Base-by-base conservation (phyloP, 2,888 invertebrate genomes). In the Pseudococcus jackbeardsleyi region DNA sequence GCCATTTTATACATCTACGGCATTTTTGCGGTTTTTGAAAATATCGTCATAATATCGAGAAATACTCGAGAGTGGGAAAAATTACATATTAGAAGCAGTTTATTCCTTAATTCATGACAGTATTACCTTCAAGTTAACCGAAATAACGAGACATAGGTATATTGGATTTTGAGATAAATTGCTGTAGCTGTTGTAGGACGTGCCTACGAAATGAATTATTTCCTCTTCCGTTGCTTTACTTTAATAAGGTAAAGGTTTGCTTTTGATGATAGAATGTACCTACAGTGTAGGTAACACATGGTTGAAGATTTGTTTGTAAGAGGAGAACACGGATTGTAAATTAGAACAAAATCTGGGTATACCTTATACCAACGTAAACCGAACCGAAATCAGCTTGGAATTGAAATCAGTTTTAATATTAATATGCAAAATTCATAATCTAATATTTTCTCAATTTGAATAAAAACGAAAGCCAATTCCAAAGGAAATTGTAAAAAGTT, bases 231-330 rank as follows among this genome's bases (percentile, higher is more conserved):
- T 79, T 79, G 42, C 42, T 79, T 42, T 79, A 42, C 79, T 79
- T 79, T 79, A 79, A 79, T 79, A 79, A 79, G 79, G 79, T 79
- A 79, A 79, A 79, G 79, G 79, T 79, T 79, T 42, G 79, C 79
- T 42, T 79, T 39, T 79, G 79, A 79, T 42, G 79, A 79, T 26
- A 79, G 15, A 79, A 79, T 79, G 79, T 79, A 79, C 59, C 59
- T 59, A 19, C 79, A 79, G 68, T 33, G 68, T 72, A 79, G 79
- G 79, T 79, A 79, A 79, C 79, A 79, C 79, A 79, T 79, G 79
- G 79, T 79, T 42, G 46, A 42, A 79, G 79, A 79, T 79, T 79
- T 79, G 79, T 79, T 79, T 79, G 42, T 79, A 19, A 79, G 42
- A 33, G 42, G 42, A 42, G 79, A 79, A 79, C 42, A 42, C n/a